These are phyloP conservation scores for Crioceris asparagi DNA, from an alignment of 2,888 invertebrate genomes.

Conservation along the genomic window DNA sequence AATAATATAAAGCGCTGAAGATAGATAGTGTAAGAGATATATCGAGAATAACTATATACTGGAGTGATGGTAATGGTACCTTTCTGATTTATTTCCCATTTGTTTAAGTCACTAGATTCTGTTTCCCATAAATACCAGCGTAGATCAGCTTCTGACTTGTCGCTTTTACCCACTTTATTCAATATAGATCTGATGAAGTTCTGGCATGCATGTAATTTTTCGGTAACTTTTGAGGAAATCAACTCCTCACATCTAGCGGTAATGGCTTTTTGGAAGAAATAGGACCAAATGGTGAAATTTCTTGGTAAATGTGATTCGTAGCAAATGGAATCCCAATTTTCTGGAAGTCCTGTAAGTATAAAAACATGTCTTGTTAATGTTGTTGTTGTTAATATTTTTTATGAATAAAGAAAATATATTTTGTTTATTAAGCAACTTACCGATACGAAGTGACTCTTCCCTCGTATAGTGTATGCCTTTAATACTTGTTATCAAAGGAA, in stretches of 20 bases:
- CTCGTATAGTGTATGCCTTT: constrained; percentile 63
- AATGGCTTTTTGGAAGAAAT: constrained; percentile 61
- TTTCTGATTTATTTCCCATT: constrained; percentile 31
- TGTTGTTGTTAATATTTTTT: neutral
- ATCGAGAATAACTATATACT: neutral
- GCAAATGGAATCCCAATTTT: constrained; percentile 55
- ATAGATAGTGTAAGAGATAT: neutral
- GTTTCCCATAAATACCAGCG: constrained; percentile 69
- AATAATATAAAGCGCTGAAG: neutral
- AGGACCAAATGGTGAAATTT: constrained; percentile 55
- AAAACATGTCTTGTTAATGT: neutral
- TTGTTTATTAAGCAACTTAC: constrained; percentile 30
- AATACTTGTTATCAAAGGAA: constrained; percentile 57
- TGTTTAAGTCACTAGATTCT: constrained; percentile 43
- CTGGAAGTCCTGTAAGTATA: constrained; percentile 42
- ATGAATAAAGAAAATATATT: constrained; percentile 4
- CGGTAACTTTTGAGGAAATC: constrained; percentile 38
- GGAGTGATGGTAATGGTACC: no score
- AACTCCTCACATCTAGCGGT: constrained; percentile 57
- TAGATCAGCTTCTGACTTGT: constrained; percentile 40
- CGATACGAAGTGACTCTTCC: constrained; percentile 54
- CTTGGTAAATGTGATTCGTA: constrained; percentile 46
- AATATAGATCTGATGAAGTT: constrained; percentile 32
- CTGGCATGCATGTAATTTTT: constrained; percentile 35
- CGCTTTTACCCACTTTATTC: constrained; percentile 19